Percentiles rank a stretch among this genome's conserved stretches.
phyloP scores from a whole-genome alignment of 2,888 invertebrate species.

The Apantesis nais region DNA sequence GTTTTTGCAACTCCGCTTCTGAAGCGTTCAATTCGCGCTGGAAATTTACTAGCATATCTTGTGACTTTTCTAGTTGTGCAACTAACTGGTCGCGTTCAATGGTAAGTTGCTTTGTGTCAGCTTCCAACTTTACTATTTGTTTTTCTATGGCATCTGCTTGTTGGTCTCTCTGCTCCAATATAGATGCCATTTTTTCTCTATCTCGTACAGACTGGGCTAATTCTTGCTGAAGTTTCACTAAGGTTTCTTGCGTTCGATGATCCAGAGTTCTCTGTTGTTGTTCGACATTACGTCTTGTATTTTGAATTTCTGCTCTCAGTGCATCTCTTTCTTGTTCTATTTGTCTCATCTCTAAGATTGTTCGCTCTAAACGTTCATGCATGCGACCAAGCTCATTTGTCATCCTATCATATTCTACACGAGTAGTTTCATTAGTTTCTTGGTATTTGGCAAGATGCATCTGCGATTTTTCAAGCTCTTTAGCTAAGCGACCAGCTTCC shows the following conservation, averaged over 20 bases:
- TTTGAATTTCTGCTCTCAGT: slow-evolving; percentile 88
- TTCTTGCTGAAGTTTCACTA: slow-evolving; percentile 90
- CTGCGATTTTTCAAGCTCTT: slow-evolving; percentile 94
- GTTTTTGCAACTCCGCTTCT: slow-evolving; percentile 92
- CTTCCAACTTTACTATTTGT: slow-evolving; percentile 93
- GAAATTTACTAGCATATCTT: slow-evolving; percentile 97
- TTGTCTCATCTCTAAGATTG: slow-evolving; percentile 88
- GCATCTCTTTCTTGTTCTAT: slow-evolving; percentile 91
- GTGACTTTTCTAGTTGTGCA: slow-evolving; percentile 95
- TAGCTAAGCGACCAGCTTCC: slow-evolving; percentile 93
- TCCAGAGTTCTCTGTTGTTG: slow-evolving; percentile 88
- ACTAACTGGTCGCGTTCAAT: slow-evolving; percentile 95
- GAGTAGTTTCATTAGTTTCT: slow-evolving; percentile 92
- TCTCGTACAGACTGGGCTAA: slow-evolving; percentile 89
- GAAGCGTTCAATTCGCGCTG: slow-evolving; percentile 94
- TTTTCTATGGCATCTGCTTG: slow-evolving; percentile 94
- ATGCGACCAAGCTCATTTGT: slow-evolving; percentile 92
- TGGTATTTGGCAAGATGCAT: slow-evolving; percentile 93
- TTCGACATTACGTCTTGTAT: slow-evolving; percentile 87
- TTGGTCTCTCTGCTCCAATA: slow-evolving; percentile 91
- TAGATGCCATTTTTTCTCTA: slow-evolving; percentile 91
- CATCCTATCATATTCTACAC: slow-evolving; percentile 94
- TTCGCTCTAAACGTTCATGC: slow-evolving; percentile 92
- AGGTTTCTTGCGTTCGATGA: slow-evolving; percentile 89
- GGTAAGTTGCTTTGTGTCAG: slow-evolving; percentile 93